Evolutionary conservation across 2,113 vertebrate genomes (phyloP), one percentile per base, ranked within the genome.

Genomic region (Colaptes auratus): DNA sequence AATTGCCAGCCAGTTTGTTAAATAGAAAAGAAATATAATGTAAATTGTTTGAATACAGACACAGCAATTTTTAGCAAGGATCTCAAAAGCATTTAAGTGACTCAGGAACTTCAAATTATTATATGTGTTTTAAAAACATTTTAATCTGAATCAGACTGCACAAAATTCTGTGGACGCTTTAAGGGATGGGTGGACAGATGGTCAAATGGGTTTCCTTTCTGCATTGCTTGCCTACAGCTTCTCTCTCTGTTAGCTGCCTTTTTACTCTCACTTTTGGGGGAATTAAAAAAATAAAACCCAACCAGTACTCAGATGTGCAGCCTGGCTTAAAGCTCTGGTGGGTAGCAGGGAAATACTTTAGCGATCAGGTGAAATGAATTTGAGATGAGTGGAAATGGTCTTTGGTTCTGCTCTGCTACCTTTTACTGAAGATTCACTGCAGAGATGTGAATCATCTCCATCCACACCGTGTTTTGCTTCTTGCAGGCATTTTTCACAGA

Each of bases 321-420:
- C 53, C 63, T 42, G n/a, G 46, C 92, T 92, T 87, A 86, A 78
- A 91, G 88, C 88, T 94, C 79, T n/a, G 36, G 69, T 71, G 90
- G 66, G 59, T 63, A 94, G 79, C 84, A 92, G 50, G n/a, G 69
- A 82, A 95, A 93, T 81, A 78, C 80, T 92, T 91, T 53, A 46
- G 91, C 93, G 81, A 92, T 75, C 59, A 90, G 92, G 71, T 78
- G 63, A 94, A 96, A 97, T 96, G 88, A 96, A 97, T 97, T 93
- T 91, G 94, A 94, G 91, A 92, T 4, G 56, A 95, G 80, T 70
- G 88, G 93, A 97, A 97, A 96, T 89, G 92, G 83, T 91, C 93
- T 95, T 95, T 93, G 88, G 96, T 96, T 97, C 93, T 97, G 96
- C 93, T 96, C 95, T 88, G 90, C 83, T 95, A 85, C 93, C 76